These are phyloP conservation scores for Notolepis coatsorum DNA, from an alignment of 2,797 vertebrate species.

Conservation along the genomic window DNA sequence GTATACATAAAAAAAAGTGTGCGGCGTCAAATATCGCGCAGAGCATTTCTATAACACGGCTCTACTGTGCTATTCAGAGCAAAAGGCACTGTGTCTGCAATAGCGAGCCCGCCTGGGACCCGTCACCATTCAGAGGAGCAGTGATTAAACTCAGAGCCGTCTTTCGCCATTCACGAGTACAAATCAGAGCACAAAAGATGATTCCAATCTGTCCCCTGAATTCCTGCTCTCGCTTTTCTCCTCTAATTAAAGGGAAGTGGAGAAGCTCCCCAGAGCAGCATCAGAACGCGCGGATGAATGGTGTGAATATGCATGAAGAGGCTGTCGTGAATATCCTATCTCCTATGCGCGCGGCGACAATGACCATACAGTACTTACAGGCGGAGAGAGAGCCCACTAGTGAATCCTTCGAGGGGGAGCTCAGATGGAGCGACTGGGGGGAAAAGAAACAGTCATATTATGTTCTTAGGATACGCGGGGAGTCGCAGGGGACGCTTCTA, in stretches of 20 bases:
- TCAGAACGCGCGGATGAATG: conserved; percentile 57
- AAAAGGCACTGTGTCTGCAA: conserved; percentile 62
- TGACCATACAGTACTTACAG: conserved; percentile 11
- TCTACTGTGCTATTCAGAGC: conserved; percentile 74
- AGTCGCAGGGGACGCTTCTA: background rate
- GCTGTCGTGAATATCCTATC: conserved; percentile 16
- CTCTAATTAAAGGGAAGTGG: conserved; percentile 75
- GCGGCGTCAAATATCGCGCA: conserved; percentile 65
- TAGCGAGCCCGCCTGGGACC: conserved; percentile 62
- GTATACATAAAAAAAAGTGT: conserved; percentile 72
- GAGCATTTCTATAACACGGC: conserved; percentile 78
- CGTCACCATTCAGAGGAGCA: conserved; percentile 73
- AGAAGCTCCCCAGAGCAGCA: conserved; percentile 57
- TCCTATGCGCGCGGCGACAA: conserved; percentile 3
- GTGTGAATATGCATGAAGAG: conserved; percentile 74
- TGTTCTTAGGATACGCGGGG: background rate
- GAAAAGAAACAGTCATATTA: conserved; percentile 3
- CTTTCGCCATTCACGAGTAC: conserved; percentile 70
- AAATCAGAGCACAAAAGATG: conserved; percentile 80
- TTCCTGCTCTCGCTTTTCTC: conserved; percentile 55
- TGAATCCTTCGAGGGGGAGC: conserved; percentile 17
- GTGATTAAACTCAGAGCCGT: conserved; percentile 81
- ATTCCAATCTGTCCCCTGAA: conserved; percentile 75
- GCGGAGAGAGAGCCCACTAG: conserved; percentile 25
- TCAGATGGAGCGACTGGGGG: background rate